Conservation (phyloP, 2,888 invertebrate genomes). For the Rhyacophila evoluta region DNA sequence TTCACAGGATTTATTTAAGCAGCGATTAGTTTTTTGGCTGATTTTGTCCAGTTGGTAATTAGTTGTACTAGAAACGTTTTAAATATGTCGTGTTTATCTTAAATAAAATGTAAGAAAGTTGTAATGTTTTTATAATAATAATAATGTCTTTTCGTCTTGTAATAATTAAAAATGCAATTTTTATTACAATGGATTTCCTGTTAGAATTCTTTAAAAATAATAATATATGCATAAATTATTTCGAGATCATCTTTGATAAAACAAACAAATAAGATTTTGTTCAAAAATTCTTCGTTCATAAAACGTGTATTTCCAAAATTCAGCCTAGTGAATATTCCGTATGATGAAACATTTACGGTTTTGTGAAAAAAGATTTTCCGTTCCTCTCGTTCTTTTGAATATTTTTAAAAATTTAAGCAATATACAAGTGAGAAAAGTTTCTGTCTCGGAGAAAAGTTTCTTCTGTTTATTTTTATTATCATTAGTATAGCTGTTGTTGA, state of each 20-base stretch:
- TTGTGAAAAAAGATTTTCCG: neutral
- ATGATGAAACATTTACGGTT: slow-evolving; percentile 13
- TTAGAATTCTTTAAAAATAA: neutral
- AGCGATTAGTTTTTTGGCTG: too few relatives aligned
- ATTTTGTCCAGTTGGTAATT: too few relatives aligned
- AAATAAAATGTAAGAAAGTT: too few relatives aligned
- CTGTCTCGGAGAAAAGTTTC: neutral
- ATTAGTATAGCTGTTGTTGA: neutral
- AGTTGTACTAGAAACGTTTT: too few relatives aligned
- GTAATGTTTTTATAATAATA: too few relatives aligned
- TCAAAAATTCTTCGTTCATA: slow-evolving; percentile 5
- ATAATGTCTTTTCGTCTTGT: too few relatives aligned
- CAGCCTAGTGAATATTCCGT: neutral
- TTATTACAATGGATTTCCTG: too few relatives aligned
- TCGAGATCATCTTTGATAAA: neutral
- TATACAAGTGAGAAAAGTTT: neutral
- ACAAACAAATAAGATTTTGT: slow-evolving; percentile 1
- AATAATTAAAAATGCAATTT: too few relatives aligned
- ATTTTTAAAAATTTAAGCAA: slow-evolving; percentile 13
- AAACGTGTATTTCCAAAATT: neutral
- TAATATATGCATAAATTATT: neutral
- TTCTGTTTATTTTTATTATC: neutral
- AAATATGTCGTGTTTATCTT: too few relatives aligned
- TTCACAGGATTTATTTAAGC: too few relatives aligned
- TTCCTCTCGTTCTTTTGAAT: neutral